phyloP scores from a whole-genome alignment of 2,113 vertebrate species.

The Tangachromis dhanisi region DNA sequence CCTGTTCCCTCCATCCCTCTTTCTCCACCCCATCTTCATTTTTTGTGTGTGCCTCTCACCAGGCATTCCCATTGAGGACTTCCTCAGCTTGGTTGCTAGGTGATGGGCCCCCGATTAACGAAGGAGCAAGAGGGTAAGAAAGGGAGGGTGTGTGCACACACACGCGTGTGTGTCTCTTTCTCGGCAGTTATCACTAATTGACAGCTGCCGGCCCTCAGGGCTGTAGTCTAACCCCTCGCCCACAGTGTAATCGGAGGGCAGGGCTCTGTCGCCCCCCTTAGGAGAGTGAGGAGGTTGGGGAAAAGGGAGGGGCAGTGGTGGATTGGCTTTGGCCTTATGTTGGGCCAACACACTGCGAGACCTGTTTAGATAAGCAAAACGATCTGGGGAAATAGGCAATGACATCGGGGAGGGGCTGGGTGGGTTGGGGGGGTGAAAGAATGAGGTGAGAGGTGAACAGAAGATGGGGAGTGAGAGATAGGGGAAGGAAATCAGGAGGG shows the following conservation, averaged over 20 bases:
- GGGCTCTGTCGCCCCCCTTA: constrained; percentile 76
- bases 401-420: neutral
- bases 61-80: constrained; percentile 77
- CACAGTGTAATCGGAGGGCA: constrained; percentile 89
- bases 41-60: constrained; percentile 61
- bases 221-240: constrained; percentile 90
- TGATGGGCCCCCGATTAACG: constrained; percentile 84
- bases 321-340: constrained; percentile 67
- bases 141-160: neutral
- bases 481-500: constrained; percentile 6
- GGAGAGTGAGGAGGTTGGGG: constrained; percentile 66
- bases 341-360: constrained; percentile 26
- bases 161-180: constrained; percentile 55
- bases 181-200: constrained; percentile 93
- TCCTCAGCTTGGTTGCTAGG: constrained; percentile 88
- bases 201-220: constrained; percentile 96
- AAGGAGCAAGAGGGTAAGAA: constrained; percentile 23
- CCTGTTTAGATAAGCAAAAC: constrained; percentile 55
- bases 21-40: constrained; percentile 33
- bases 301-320: constrained; percentile 65
- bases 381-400: neutral
- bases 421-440: neutral
- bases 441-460: constrained; percentile 21
- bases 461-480: neutral
- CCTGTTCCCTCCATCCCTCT: constrained; percentile 17